Evolutionary conservation across 2,888 invertebrate genomes (phyloP).

Genomic region (Pegoplata infirma): DNA sequence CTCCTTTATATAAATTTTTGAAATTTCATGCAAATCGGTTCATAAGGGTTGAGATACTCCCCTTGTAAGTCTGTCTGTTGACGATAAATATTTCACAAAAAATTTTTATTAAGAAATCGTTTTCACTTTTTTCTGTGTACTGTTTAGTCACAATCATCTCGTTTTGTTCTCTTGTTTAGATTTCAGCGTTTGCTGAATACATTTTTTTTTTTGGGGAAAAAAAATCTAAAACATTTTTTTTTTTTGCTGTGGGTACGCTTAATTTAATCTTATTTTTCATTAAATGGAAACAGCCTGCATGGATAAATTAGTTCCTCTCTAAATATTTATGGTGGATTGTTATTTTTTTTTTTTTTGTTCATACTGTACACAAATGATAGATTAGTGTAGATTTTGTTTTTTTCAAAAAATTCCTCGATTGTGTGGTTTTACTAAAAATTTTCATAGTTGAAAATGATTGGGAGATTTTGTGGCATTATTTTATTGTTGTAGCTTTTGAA

Average conservation of each 20-base stretch:
- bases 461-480: constrained; percentile 26
- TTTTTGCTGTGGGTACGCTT: constrained; percentile 37
- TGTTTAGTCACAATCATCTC: neutral
- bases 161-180: constrained; percentile 16
- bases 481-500: neutral
- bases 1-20: too few species aligned
- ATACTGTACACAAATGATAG: constrained; percentile 29
- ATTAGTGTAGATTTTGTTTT: too few species aligned
- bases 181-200: constrained; percentile 2
- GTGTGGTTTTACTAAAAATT: constrained; percentile 29
- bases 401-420: constrained; percentile 8
- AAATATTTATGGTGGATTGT: constrained; percentile 26
- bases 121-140: too few species aligned
- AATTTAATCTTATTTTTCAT: constrained; percentile 61
- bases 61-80: too few species aligned
- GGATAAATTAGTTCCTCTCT: constrained; percentile 44
- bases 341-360: too few species aligned
- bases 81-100: too few species aligned
- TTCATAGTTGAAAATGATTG: constrained; percentile 30
- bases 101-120: too few species aligned
- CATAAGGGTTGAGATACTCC: too few species aligned
- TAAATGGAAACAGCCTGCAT: constrained; percentile 52
- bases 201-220: neutral
- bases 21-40: too few species aligned
- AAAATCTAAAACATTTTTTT: neutral